These are phyloP conservation scores for Pterophyllum scalare DNA, from an alignment of 2,113 vertebrate species.

Conservation along the genomic window DNA sequence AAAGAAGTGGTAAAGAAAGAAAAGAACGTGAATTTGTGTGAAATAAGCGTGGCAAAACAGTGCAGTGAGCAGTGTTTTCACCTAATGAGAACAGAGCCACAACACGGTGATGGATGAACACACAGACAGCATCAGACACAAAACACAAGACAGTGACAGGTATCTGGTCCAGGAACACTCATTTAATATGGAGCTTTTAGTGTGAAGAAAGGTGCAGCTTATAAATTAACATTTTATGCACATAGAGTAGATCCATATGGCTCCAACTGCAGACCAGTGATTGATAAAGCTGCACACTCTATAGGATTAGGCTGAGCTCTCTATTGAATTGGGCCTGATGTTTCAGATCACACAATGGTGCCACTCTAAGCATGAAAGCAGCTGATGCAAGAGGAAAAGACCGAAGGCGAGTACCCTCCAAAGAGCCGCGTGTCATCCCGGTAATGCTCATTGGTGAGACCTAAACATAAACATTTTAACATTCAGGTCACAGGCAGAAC, in stretches of 20 bases:
- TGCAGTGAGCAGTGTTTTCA: background rate
- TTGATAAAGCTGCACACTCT: constrained; percentile 20
- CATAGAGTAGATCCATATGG: background rate
- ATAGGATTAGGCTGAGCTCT: background rate
- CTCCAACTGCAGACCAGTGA: constrained; percentile 16
- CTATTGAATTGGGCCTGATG: constrained; percentile 15
- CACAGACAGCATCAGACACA: constrained; percentile 41
- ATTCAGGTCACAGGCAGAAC: constrained; percentile 79
- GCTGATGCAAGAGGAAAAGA: constrained; percentile 68
- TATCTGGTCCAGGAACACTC: background rate
- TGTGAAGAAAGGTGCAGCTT: constrained; percentile 1
- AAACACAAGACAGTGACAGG: constrained; percentile 62
- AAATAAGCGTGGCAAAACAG: background rate
- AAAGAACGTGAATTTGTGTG: background rate
- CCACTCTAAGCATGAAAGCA: constrained; percentile 46
- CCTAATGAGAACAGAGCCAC: constrained; percentile 10
- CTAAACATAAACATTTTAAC: constrained; percentile 85
- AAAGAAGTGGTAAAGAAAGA: constrained; percentile 16
- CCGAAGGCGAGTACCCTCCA: constrained; percentile 82
- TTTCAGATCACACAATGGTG: constrained; percentile 28
- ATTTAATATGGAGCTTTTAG: background rate
- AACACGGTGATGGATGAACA: constrained; percentile 49
- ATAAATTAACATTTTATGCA: background rate
- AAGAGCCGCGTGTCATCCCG: constrained; percentile 84
- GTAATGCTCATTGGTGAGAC: constrained; percentile 85